These are phyloP conservation scores for Drosophila tanythrix DNA, from an alignment of 2,888 invertebrate genomes.

Conservation along the genomic window DNA sequence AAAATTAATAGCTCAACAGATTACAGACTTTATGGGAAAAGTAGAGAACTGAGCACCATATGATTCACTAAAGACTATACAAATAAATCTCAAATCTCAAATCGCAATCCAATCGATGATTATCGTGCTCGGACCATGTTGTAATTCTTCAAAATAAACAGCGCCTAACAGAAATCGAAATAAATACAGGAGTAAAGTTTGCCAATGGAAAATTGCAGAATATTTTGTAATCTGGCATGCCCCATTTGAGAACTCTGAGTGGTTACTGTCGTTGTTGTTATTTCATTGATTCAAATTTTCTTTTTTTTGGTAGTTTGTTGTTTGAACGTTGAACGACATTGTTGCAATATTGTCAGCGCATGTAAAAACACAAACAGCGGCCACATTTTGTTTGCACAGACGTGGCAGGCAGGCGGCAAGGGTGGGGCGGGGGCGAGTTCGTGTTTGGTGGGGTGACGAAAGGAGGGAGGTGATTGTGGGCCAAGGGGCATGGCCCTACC, in stretches of 20 bases:
- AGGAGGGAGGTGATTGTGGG: conserved; percentile 20
- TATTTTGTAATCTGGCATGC: not conserved
- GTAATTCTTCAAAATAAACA: not conserved
- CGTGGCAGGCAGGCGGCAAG: conserved; percentile 23
- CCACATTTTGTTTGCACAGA: conserved; percentile 70
- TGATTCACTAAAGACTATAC: not conserved
- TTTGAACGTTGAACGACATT: conserved; percentile 59
- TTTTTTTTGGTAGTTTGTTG: conserved; percentile 53
- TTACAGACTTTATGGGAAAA: too few species aligned
- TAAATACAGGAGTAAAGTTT: not conserved
- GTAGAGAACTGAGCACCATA: not conserved
- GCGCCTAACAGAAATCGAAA: not conserved
- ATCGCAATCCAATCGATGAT: not conserved
- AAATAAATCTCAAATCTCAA: not conserved
- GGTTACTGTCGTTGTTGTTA: conserved; percentile 24
- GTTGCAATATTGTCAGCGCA: conserved; percentile 78
- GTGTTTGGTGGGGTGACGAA: not conserved
- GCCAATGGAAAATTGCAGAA: not conserved
- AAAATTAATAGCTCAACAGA: not conserved
- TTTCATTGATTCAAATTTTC: conserved; percentile 15
- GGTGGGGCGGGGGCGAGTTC: not conserved
- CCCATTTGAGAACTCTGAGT: not conserved
- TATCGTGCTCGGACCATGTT: not conserved
- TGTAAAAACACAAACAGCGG: conserved; percentile 66
- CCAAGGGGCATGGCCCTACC: conserved; percentile 68